Evolutionary conservation across 2,888 invertebrate genomes (phyloP), one percentile per base, ranked within the genome.

Genomic region (Cephus rjabovi): DNA sequence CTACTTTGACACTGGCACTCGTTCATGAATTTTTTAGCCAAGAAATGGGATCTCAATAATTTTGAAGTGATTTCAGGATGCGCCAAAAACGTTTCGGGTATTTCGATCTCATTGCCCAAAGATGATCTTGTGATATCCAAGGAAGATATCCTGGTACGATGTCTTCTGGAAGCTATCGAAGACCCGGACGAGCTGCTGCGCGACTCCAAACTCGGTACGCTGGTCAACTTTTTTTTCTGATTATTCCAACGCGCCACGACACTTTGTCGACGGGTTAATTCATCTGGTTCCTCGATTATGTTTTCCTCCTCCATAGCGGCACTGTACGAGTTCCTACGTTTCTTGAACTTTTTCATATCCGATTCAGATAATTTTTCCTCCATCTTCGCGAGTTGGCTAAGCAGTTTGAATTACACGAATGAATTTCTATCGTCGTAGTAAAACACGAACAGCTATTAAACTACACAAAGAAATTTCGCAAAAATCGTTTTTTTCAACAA

Each of bases 321-420:
- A 79, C 80, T 84, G 79, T 90, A 90, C 37, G 89, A 89, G 79
- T 87, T 80, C 71, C 90, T 86, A 73, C 89, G 88, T 69, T 79
- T 84, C 15, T 6, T 23, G 2, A 56, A 56, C 1, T 23, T 23
- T 56, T 56, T 23, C 23, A 56, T 23, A 56, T 23, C 23, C 56
- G 56, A 9, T 56, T 15, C 56, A 23, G 56, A 23, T 23, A 15
- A 1, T 2, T 23, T 15, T 23, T 56, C 15, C 23, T 56, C 56
- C 56, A 56, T 56, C 6, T 56, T 56, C 23, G 56, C 2, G 56
- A 23, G 2, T 56, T 56, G 23, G 6, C 1, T 2, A 23, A 56
- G 23, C 56, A 6, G 23, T 56, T 1, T 56, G 2, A 56, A 56
- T 56, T 56, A 9, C 23, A 23, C 56, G 23, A 56, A 40, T 15